A percentile compares a stretch with the other conserved stretches of the same genome.
Conservation (phyloP, 2,113 vertebrate genomes). For the Micronisus gabar region DNA sequence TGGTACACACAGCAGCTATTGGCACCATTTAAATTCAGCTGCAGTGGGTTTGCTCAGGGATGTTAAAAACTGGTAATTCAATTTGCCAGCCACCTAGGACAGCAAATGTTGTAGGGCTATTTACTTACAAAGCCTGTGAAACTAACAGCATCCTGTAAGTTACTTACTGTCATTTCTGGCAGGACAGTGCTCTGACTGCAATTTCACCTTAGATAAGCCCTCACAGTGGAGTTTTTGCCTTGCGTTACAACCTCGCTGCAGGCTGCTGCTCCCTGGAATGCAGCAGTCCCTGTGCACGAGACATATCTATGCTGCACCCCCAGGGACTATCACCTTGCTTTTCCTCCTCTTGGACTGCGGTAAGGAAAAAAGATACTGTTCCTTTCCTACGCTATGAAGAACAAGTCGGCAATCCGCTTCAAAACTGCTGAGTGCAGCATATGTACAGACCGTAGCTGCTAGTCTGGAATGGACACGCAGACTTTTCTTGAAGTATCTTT, state of each 20-base stretch:
- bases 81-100: background rate
- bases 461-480: background rate
- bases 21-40: background rate
- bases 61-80: background rate
- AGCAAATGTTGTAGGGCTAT: background rate
- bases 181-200: background rate
- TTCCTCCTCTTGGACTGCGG: background rate
- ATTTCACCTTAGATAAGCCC: fast-evolving
- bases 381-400: fast-evolving
- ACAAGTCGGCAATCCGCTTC: fast-evolving
- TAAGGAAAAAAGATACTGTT: background rate
- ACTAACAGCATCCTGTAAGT: background rate
- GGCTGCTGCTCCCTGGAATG: background rate
- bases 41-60: background rate
- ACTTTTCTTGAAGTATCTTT: background rate
- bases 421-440: background rate
- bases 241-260: fast-evolving
- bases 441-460: background rate
- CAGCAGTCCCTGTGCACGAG: background rate
- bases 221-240: background rate
- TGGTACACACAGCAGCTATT: background rate
- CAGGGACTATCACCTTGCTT: background rate
- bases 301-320: background rate
- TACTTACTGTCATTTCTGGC: background rate
- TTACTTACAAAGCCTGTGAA: background rate